Percentiles rank a stretch among this genome's conserved stretches.
Evolutionary conservation across 1,140 invertebrate genomes (phyloP).

Genomic region (Penaeus japonicus): DNA sequence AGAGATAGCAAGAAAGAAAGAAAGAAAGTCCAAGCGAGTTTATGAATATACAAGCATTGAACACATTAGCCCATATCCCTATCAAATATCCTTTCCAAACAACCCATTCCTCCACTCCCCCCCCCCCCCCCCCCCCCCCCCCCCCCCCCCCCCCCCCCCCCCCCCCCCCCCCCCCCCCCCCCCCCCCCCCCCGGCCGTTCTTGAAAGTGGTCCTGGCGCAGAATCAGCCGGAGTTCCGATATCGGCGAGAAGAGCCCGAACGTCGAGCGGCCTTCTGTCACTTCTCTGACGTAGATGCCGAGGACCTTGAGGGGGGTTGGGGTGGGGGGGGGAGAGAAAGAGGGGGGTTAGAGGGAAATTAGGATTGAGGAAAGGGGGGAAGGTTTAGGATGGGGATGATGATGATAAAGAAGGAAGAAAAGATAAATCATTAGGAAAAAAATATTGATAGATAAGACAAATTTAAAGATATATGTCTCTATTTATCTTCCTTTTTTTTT

Average conservation of each 20-base stretch:
- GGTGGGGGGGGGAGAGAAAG: neutral
- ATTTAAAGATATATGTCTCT: neutral
- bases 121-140: no score
- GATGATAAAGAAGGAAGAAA: neutral
- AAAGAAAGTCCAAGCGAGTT: no score
- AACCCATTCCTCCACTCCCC: no score
- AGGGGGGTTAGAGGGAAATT: neutral
- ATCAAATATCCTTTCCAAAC: no score
- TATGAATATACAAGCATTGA: no score
- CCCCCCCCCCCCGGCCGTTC: conserved; percentile 18
- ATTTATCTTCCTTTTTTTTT: neutral
- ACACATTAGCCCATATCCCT: no score
- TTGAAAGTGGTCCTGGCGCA: conserved; percentile 14
- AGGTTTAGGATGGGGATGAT: neutral
- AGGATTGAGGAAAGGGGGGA: neutral
- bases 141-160: no score
- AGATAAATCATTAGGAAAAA: neutral
- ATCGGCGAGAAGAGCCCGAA: conserved; percentile 6
- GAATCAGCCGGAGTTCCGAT: conserved; percentile 7
- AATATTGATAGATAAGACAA: neutral
- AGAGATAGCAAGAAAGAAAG: no score
- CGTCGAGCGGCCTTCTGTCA: neutral
- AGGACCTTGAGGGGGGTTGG: neutral
- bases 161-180: no score
- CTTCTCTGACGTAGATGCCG: neutral